Evolutionary conservation across 2,888 invertebrate species (phyloP), one percentile per base, ranked within the genome.

Genomic region (Cordylochernes scorpioides): DNA sequence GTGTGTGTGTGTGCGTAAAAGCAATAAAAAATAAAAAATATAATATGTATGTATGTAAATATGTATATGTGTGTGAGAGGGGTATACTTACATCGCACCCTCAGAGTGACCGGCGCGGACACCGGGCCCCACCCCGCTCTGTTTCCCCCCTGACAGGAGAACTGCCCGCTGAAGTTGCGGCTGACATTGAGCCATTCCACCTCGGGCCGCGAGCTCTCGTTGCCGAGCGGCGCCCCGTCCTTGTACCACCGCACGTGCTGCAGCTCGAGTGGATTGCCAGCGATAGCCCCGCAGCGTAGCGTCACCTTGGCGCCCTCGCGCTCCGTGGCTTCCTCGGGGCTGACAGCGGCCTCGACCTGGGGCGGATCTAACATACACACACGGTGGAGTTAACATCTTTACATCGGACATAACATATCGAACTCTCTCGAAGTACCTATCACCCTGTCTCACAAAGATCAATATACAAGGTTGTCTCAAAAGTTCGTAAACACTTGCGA

Each of bases 31-130:
- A n/a, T n/a, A n/a, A n/a, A n/a, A n/a, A n/a, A n/a, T n/a, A n/a
- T n/a, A n/a, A n/a, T n/a, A n/a, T n/a, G n/a, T n/a, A n/a, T n/a
- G n/a, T n/a, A n/a, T n/a, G n/a, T n/a, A n/a, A n/a, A n/a, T n/a
- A n/a, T n/a, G n/a, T n/a, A n/a, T n/a, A n/a, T n/a, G n/a, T n/a
- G n/a, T n/a, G n/a, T n/a, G n/a, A n/a, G n/a, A n/a, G n/a, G n/a
- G n/a, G n/a, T n/a, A n/a, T n/a, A n/a, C n/a, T n/a, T n/a, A 39
- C 39, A 43, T 15, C 36, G 30, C 4, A 43, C 40, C 13, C 39
- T 34, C n/a, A 43, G 32, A 13, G 33, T 35, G 6, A 34, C 29
- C 7, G 17, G 21, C 15, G 38, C 35, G 4, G 41, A 41, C 7
- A 27, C 14, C 4, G 25, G 27, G 10, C 42, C 39, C 32, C 33